Conservation (phyloP, 2,797 vertebrate genomes). For the Acanthopagrus latus region DNA sequence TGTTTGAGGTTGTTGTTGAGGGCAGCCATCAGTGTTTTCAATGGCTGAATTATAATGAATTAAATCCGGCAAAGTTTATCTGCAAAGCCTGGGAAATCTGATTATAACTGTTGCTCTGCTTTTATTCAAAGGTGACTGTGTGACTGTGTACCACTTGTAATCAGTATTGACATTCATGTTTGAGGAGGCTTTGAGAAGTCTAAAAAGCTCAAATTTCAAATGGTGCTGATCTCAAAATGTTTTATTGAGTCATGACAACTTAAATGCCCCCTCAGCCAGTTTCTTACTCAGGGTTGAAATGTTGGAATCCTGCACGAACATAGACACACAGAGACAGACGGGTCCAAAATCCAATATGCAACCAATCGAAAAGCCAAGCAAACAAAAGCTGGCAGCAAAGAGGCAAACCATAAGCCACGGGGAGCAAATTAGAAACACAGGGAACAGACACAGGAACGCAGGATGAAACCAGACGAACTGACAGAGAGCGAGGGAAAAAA, state of each 20-base stretch:
- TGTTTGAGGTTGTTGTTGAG: not conserved
- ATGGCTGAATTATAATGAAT: conserved; percentile 15
- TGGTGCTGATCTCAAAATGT: conserved; percentile 2
- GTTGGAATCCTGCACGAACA: not conserved
- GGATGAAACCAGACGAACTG: too few species aligned
- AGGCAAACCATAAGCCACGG: too few species aligned
- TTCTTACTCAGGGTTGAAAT: not conserved
- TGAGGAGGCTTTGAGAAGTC: conserved; percentile 23
- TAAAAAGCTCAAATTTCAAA: conserved; percentile 14
- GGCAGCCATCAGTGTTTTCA: not conserved
- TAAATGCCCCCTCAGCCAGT: not conserved
- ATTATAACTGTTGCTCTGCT: conserved; percentile 10
- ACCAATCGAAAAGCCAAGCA: too few species aligned
- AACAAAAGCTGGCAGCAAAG: too few species aligned
- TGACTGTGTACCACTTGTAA: not conserved
- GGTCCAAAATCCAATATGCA: too few species aligned
- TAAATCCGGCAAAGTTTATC: conserved; percentile 12
- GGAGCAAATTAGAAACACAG: too few species aligned
- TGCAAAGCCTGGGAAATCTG: conserved; percentile 7
- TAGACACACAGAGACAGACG: too few species aligned
- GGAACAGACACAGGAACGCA: too few species aligned
- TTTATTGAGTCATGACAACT: not conserved
- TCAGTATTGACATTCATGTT: not conserved
- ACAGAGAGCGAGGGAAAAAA: too few species aligned
- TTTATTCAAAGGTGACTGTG: not conserved